Evolutionary conservation across 2,113 vertebrate species (phyloP), one percentile per base, ranked within the genome.

Genomic region (Odontesthes bonariensis): DNA sequence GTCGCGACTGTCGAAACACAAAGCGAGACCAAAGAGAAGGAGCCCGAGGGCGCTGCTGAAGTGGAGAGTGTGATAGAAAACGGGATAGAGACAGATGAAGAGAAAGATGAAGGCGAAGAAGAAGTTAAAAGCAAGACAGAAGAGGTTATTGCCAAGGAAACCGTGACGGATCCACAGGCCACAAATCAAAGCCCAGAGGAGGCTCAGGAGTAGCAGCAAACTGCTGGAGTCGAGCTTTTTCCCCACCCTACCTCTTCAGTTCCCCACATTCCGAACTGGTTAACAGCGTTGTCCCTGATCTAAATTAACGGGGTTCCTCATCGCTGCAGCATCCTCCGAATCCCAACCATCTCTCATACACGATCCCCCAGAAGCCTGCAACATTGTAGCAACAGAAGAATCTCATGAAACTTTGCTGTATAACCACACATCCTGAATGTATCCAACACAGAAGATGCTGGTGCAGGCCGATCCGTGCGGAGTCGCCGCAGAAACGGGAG

Each of bases 401-500:
- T 22, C 20, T 77, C 63, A 31, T 60, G 22, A 10, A 31, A 60
- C 32, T 13, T 23, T 57, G 63, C 76, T 76, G 68, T 74, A 77
- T 35, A 70, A 81, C 85, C 80, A 83, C 76, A 76, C 77, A 55
- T 62, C 55, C 75, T 91, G 91, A 92, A 92, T 92, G 89, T 92
- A 92, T 56, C 49, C 32, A 35, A 73, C 32, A 59, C 59, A 67
- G 70, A 56, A 44, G 56, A 38, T n/a, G 65, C 38, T 51, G 73
- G 38, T 17, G 54, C 8, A 11, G 38, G 23, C 57, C 9, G 17
- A 51, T 42, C 35, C 17, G 51, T 14, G 56, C 33, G 69, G 71
- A 71, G 47, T 67, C 55, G 68, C 82, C 72, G 77, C 69, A 77
- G 27, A 32, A 38, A 61, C 42, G 44, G 46, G 54, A 80, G 47